phyloP scores from a whole-genome alignment of 2,888 invertebrate genomes.

The Cosmia trapezina region DNA sequence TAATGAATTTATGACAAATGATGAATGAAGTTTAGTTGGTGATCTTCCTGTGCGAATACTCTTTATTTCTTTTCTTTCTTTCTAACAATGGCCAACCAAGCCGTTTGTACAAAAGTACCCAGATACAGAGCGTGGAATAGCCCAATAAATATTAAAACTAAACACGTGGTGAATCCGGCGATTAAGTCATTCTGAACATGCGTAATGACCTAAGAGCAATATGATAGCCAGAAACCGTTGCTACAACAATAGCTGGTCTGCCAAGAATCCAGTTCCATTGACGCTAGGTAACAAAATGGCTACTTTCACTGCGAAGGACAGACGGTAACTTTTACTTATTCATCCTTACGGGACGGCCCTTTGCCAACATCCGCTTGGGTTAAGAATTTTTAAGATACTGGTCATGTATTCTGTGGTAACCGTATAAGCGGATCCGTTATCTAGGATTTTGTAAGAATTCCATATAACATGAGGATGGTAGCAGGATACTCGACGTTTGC shows the following conservation, averaged over 20 bases:
- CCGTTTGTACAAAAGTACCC: no score
- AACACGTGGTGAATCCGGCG: constrained; percentile 51
- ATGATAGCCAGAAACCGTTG: constrained; percentile 49
- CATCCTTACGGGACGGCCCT: constrained; percentile 22
- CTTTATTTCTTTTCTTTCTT: no score
- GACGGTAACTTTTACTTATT: constrained; percentile 35
- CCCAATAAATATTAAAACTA: constrained; percentile 50
- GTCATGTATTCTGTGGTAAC: constrained; percentile 39
- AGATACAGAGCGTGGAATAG: no score
- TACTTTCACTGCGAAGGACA: constrained; percentile 46
- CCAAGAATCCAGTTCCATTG: constrained; percentile 44
- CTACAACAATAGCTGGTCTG: constrained; percentile 40
- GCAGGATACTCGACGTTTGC: neutral
- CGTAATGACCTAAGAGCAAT: constrained; percentile 51
- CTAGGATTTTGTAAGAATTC: constrained; percentile 25
- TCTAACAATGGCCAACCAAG: no score
- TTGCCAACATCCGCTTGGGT: constrained; percentile 50
- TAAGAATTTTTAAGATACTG: constrained; percentile 22
- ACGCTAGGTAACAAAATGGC: constrained; percentile 18
- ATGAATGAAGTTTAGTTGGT: no score
- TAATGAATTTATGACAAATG: no score
- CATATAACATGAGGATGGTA: neutral
- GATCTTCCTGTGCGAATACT: no score
- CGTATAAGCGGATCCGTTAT: constrained; percentile 28
- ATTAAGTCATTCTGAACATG: constrained; percentile 54